Base-by-base conservation (phyloP, 2,113 vertebrate species). In the Vimba vimba region DNA sequence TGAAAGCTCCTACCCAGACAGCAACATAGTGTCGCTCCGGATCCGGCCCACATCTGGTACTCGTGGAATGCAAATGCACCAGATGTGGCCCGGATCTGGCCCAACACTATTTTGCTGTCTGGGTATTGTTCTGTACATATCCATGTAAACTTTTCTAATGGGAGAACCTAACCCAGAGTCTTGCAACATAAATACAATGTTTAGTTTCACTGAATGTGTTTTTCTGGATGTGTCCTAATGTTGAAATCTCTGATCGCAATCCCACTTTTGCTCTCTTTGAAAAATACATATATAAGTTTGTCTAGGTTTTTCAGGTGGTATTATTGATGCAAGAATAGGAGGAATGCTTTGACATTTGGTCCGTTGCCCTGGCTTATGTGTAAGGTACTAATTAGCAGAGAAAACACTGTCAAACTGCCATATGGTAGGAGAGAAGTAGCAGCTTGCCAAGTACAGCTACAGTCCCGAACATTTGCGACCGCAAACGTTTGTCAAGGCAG, bases 361-460 rank as follows among this genome's bases (percentile, higher is more conserved):
- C 93, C 88, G 91, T 92, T 94, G 91, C 93, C 90, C 93, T 94
- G 93, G 93, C 93, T 91, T 94, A 93, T 93, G 92, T 94, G 93
- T 95, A 94, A 94, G 94, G 92, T 94, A 95, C 94, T 95, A 95
- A 95, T 95, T 95, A 95, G 94, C 91, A 92, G 92, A 91, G 93
- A 93, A 94, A 94, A 94, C 91, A 91, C 93, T 95, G 94, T 94
- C 93, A 95, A 92, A 90, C 91, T 93, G 92, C 93, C 94, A 95
- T 95, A 95, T 95, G 94, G 93, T 93, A 86, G 90, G 50, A 89
- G 91, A 92, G 93, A 94, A 88, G 90, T 88, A 94, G 92, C 95
- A 95, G 95, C 93, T 95, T 95, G 95, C 87, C 75, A 91, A 93
- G 89, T 91, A 89, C 91, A 93, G 89, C 89, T 90, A 90, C 91